Conservation (phyloP, 30 jellyfish, hydroid and myxozoan genomes). For the Morbakka virulenta region DNA sequence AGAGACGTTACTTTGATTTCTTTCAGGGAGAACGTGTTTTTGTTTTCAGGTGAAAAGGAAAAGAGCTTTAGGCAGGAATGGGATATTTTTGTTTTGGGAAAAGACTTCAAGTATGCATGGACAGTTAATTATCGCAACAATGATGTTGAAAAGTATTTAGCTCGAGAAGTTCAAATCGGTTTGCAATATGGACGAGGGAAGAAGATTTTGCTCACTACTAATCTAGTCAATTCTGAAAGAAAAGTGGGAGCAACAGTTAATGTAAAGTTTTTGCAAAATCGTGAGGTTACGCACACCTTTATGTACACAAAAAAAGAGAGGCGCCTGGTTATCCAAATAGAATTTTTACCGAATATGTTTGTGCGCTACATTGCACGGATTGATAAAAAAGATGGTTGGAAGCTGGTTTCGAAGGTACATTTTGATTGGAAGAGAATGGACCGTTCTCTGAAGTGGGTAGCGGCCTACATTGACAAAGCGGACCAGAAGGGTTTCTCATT, state of each 20-base stretch:
- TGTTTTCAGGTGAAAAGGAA: slow-evolving; percentile 25
- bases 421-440: slow-evolving; percentile 70
- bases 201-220: slow-evolving; percentile 49
- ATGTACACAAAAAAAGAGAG: slow-evolving; percentile 36
- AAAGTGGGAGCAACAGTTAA: slow-evolving; percentile 49
- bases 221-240: slow-evolving; percentile 42
- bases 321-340: slow-evolving; percentile 58
- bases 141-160: slow-evolving; percentile 58
- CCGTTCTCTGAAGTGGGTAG: slow-evolving; percentile 43
- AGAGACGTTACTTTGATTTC: slow-evolving; percentile 28
- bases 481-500: slow-evolving; percentile 46
- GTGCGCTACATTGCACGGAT: slow-evolving; percentile 52
- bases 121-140: slow-evolving; percentile 51
- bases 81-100: slow-evolving; percentile 65
- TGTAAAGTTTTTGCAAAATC: slow-evolving; percentile 79
- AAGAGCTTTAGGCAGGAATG: slow-evolving; percentile 50
- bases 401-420: slow-evolving; percentile 59
- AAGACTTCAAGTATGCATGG: slow-evolving; percentile 85
- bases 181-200: slow-evolving; percentile 58
- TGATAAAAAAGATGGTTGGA: slow-evolving; percentile 66
- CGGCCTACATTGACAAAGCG: slow-evolving; percentile 35
- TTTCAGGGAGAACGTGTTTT: slow-evolving; percentile 33
- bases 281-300: slow-evolving; percentile 51
- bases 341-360: slow-evolving; percentile 93
- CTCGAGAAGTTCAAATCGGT: slow-evolving; percentile 49